These are phyloP conservation scores for Zele albiditarsus DNA, from an alignment of 2,888 invertebrate species.

Conservation along the genomic window DNA sequence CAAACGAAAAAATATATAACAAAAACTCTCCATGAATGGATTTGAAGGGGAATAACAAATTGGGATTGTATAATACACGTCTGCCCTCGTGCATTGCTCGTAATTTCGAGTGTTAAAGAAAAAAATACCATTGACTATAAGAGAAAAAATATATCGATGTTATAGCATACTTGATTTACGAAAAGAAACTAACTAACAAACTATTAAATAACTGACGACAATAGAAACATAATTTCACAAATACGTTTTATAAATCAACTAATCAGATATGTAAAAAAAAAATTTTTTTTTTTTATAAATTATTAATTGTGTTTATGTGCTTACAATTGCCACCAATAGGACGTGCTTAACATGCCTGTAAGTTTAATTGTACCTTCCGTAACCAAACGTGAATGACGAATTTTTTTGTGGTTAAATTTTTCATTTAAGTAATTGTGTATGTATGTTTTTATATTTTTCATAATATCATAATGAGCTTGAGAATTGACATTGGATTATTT, in stretches of 20 bases:
- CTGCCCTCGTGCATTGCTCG: neutral
- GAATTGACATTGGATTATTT: slow-evolving; percentile 12
- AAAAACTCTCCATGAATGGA: slow-evolving; percentile 13
- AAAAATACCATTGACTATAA: slow-evolving; percentile 9
- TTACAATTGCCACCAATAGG: slow-evolving; percentile 70
- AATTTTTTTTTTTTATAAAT: slow-evolving; percentile 42
- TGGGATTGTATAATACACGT: slow-evolving; percentile 11
- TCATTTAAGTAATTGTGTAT: slow-evolving; percentile 30
- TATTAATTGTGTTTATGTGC: slow-evolving; percentile 65
- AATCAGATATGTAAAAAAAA: slow-evolving; percentile 40
- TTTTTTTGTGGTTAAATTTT: slow-evolving; percentile 26
- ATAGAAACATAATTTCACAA: slow-evolving; percentile 9
- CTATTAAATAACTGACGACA: neutral
- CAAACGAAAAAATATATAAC: neutral
- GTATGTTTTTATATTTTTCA: slow-evolving; percentile 31
- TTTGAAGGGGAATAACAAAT: slow-evolving; percentile 10
- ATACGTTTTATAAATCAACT: slow-evolving; percentile 28
- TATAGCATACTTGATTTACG: neutral
- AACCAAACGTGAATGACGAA: slow-evolving; percentile 38
- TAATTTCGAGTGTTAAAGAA: slow-evolving; percentile 11
- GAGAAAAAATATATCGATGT: neutral
- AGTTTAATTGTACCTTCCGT: slow-evolving; percentile 59
- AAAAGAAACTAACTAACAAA: neutral
- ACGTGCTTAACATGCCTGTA: slow-evolving; percentile 72
- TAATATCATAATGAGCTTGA: neutral